These are phyloP conservation scores for Lethrus apterus DNA, from an alignment of 1,140 invertebrate genomes.

Conservation along the genomic window DNA sequence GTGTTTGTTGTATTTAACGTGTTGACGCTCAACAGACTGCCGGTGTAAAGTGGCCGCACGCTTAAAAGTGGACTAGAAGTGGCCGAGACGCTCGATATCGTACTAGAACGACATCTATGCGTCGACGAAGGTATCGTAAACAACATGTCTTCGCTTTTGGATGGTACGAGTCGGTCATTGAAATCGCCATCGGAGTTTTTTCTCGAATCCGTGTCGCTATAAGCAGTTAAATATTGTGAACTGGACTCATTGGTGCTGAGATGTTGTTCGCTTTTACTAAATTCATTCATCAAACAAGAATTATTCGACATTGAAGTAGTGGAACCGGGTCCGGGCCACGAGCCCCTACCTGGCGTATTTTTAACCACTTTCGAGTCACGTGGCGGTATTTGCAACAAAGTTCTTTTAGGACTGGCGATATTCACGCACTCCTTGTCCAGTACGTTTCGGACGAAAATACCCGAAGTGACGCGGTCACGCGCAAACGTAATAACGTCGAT, in stretches of 20 bases:
- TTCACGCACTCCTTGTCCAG: slow-evolving; percentile 41
- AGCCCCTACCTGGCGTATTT: slow-evolving; percentile 66
- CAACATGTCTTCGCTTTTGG: slow-evolving; percentile 68
- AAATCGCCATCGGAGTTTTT: slow-evolving; percentile 55
- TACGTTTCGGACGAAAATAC: slow-evolving; percentile 41
- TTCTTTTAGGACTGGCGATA: slow-evolving; percentile 36
- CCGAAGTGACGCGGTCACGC: slow-evolving; percentile 57
- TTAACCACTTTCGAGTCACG: slow-evolving; percentile 68
- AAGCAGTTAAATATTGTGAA: slow-evolving; percentile 46
- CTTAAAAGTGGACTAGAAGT: slow-evolving; percentile 59
- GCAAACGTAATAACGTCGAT: slow-evolving; percentile 91
- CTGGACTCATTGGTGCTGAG: slow-evolving; percentile 49
- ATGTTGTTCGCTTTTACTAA: slow-evolving; percentile 79
- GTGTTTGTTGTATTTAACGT: slow-evolving; percentile 47
- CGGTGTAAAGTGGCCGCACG: slow-evolving; percentile 53
- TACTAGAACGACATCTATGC: slow-evolving; percentile 43
- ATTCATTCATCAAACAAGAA: slow-evolving; percentile 54
- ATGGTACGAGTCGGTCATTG: slow-evolving; percentile 56
- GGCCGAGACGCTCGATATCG: slow-evolving; percentile 52
- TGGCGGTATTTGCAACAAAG: slow-evolving; percentile 60
- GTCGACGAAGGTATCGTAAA: slow-evolving; percentile 45
- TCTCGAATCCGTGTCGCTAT: slow-evolving; percentile 47
- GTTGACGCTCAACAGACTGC: slow-evolving; percentile 50
- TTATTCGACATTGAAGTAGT: slow-evolving; percentile 42
- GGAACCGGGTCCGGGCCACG: slow-evolving; percentile 74